Conservation (phyloP, 2,113 vertebrate genomes). For the Pelobates fuscus region DNA sequence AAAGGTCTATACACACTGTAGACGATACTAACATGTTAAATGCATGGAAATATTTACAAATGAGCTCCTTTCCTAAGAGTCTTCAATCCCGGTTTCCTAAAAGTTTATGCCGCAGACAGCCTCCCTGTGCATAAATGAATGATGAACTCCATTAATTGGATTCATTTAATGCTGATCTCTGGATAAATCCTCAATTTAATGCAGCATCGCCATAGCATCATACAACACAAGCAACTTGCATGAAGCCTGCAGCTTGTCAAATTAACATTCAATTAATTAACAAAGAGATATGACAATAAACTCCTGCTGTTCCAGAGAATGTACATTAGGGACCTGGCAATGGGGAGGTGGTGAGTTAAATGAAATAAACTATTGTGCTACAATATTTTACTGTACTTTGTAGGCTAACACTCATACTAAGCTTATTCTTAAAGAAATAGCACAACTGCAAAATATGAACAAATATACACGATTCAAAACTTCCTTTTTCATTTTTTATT, state of each 20-base stretch:
- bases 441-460: no score
- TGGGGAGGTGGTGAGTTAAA: slow-evolving; percentile 31
- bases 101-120: slow-evolving; percentile 14
- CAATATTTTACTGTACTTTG: no score
- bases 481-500: no score
- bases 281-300: slow-evolving; percentile 42
- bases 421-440: no score
- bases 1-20: no score
- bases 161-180: slow-evolving; percentile 53
- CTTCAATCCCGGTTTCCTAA: slow-evolving; percentile 37
- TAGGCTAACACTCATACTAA: no score
- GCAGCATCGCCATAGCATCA: slow-evolving; percentile 42
- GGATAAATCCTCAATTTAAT: slow-evolving; percentile 56
- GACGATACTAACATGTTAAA: no score
- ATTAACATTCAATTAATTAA: slow-evolving; percentile 52
- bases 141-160: slow-evolving; percentile 68
- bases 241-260: slow-evolving; percentile 43
- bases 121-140: slow-evolving; percentile 69
- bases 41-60: neutral
- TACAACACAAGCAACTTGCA: slow-evolving; percentile 51
- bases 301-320: slow-evolving; percentile 28
- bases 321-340: slow-evolving; percentile 38
- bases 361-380: neutral
- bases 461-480: no score
- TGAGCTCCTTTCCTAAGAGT: slow-evolving; percentile 2